Percentiles rank a stretch among this genome's conserved stretches.
phyloP scores from a whole-genome alignment of 2,888 invertebrate species.

The Microctonus aethiopoides region DNA sequence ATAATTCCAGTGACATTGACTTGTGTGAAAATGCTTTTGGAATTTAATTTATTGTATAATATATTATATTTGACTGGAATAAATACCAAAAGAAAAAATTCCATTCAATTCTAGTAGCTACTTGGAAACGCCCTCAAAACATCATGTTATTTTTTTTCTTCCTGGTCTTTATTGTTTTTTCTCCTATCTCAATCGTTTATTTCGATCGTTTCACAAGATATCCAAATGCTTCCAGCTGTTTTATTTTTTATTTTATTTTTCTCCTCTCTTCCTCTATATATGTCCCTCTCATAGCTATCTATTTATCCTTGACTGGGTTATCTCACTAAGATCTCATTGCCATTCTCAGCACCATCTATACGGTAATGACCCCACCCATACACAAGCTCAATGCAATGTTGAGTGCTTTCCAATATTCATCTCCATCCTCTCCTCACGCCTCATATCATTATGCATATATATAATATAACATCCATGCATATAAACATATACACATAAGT shows the following conservation, averaged over 20 bases:
- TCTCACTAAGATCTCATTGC: constrained; percentile 38
- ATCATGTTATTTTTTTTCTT: background rate
- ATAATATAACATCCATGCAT: background rate
- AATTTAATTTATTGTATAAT: too few relatives aligned
- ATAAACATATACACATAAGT: too few relatives aligned
- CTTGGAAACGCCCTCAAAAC: background rate
- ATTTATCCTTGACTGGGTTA: constrained; percentile 22
- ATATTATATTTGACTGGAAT: too few relatives aligned
- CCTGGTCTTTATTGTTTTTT: constrained; percentile 3
- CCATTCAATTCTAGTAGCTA: constrained; percentile 26
- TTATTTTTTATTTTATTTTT: constrained; percentile 24
- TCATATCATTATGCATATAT: constrained; percentile 24
- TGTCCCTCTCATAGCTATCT: background rate
- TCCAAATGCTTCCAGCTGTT: constrained; percentile 43
- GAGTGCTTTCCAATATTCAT: constrained; percentile 47
- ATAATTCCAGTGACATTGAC: too few relatives aligned
- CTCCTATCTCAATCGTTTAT: constrained; percentile 34
- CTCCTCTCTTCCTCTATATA: background rate
- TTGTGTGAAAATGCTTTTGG: too few relatives aligned
- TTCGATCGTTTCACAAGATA: constrained; percentile 43
- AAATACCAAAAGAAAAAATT: background rate
- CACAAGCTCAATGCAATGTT: constrained; percentile 30
- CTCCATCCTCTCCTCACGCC: constrained; percentile 30
- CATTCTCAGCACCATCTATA: constrained; percentile 39
- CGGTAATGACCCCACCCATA: constrained; percentile 42